phyloP scores from a whole-genome alignment of 2,113 vertebrate species.

The Saguinus imperator region DNA sequence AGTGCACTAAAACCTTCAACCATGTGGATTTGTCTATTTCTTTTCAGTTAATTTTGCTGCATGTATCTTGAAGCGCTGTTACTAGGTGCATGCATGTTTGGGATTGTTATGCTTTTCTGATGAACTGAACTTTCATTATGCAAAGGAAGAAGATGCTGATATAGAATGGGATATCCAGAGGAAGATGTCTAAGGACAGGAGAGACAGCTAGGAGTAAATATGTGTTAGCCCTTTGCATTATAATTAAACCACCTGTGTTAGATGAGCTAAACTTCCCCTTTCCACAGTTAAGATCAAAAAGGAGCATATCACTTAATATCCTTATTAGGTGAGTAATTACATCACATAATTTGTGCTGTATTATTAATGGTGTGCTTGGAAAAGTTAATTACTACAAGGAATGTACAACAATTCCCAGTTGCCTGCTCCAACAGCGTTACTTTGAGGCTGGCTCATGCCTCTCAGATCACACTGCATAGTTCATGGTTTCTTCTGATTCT shows the following conservation, averaged over 20 bases:
- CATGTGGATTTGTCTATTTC: neutral
- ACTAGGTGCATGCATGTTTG: neutral
- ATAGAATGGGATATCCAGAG: neutral
- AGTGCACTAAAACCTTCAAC: neutral
- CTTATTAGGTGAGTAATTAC: neutral
- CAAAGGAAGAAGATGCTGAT: neutral
- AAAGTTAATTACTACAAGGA: neutral
- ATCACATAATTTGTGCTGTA: neutral
- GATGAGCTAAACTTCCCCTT: neutral
- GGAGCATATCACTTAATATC: neutral
- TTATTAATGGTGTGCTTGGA: neutral
- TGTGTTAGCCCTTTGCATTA: fast-evolving
- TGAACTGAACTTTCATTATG: neutral
- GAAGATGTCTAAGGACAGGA: no score
- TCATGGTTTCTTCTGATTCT: neutral
- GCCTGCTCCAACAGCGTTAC: no score
- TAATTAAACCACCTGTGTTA: neutral
- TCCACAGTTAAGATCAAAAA: neutral
- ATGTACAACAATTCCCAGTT: neutral
- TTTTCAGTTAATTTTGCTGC: neutral
- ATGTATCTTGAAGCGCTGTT: neutral
- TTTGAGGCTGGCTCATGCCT: neutral
- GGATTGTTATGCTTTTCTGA: neutral
- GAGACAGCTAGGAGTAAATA: neutral
- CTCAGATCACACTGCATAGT: neutral